These are phyloP conservation scores for Conus betulinus DNA, from an alignment of 1,140 invertebrate genomes.

Conservation along the genomic window DNA sequence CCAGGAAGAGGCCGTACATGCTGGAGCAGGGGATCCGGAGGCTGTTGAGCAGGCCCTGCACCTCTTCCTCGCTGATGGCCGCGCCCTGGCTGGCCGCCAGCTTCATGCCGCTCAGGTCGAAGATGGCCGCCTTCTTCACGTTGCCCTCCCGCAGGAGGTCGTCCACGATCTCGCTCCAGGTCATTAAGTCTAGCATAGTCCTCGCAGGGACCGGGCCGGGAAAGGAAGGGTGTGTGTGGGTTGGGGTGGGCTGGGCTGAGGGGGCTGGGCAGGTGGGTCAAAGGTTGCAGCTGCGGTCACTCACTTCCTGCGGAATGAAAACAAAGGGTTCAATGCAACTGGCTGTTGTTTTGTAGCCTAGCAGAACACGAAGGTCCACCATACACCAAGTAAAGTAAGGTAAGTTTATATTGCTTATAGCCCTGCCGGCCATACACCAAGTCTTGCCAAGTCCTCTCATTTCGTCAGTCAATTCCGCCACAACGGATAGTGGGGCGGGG, in stretches of 20 bases:
- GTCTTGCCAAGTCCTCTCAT: too few species aligned
- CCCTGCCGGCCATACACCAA: too few species aligned
- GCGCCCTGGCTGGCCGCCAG: constrained; percentile 40
- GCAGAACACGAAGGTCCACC: too few species aligned
- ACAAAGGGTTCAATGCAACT: too few species aligned
- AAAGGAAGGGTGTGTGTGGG: not conserved
- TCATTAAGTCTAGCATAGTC: constrained; percentile 52
- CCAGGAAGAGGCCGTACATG: constrained; percentile 42
- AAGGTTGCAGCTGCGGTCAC: not conserved
- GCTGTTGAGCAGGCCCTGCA: constrained; percentile 25
- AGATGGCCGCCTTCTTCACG: constrained; percentile 50
- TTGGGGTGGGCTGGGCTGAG: not conserved
- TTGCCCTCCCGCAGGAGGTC: constrained; percentile 43
- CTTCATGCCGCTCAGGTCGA: constrained; percentile 43
- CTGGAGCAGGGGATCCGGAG: constrained; percentile 27
- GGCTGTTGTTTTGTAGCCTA: too few species aligned
- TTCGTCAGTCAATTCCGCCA: too few species aligned
- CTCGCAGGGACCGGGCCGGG: too few species aligned
- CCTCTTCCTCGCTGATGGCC: constrained; percentile 32
- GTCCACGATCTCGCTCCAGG: constrained; percentile 53
- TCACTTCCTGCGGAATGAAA: not conserved
- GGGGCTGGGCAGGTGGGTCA: not conserved
- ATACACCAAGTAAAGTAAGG: too few species aligned
- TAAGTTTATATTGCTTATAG: too few species aligned
- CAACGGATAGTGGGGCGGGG: not conserved